These are phyloP conservation scores for Harpagifer antarcticus DNA, from an alignment of 2,797 vertebrate genomes.

Conservation along the genomic window DNA sequence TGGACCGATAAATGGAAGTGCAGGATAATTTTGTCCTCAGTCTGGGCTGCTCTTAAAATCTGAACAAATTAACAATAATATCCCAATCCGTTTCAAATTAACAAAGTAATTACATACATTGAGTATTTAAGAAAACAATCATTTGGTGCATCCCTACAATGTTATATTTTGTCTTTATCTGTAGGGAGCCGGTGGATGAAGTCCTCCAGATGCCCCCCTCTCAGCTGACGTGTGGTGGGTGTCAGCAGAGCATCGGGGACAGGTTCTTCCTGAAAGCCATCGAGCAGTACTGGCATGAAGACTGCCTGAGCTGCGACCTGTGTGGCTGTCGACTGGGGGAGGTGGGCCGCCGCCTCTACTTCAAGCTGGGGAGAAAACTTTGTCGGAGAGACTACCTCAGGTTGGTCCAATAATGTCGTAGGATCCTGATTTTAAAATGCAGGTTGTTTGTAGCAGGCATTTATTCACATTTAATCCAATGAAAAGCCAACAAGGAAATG, in stretches of 20 bases:
- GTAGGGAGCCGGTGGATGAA: slow-evolving; percentile 96
- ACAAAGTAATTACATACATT: not conserved
- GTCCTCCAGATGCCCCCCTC: slow-evolving; percentile 98
- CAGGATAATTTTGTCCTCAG: not conserved
- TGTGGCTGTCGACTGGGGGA: slow-evolving; percentile 97
- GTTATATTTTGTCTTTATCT: not conserved
- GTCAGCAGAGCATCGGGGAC: slow-evolving; percentile 98
- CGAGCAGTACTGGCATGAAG: slow-evolving; percentile 99
- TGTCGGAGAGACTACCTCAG: slow-evolving; percentile 98
- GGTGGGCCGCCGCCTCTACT: slow-evolving; percentile 95
- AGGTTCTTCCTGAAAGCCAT: slow-evolving; percentile 99
- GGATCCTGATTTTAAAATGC: slow-evolving; percentile 3
- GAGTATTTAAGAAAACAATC: not conserved
- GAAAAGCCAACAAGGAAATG: not conserved
- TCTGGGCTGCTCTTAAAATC: not conserved
- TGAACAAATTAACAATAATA: not conserved
- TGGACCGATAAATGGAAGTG: not conserved
- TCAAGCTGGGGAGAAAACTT: slow-evolving; percentile 96
- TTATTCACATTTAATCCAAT: not conserved
- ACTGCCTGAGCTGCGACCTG: slow-evolving; percentile 98
- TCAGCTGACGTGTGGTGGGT: slow-evolving; percentile 95
- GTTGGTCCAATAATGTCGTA: slow-evolving; percentile 70
- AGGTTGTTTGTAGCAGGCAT: not conserved
- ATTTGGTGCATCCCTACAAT: not conserved
- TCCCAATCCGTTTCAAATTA: not conserved